Base-by-base conservation (phyloP, 2,888 invertebrate genomes). In the Spilosoma lubricipeda region DNA sequence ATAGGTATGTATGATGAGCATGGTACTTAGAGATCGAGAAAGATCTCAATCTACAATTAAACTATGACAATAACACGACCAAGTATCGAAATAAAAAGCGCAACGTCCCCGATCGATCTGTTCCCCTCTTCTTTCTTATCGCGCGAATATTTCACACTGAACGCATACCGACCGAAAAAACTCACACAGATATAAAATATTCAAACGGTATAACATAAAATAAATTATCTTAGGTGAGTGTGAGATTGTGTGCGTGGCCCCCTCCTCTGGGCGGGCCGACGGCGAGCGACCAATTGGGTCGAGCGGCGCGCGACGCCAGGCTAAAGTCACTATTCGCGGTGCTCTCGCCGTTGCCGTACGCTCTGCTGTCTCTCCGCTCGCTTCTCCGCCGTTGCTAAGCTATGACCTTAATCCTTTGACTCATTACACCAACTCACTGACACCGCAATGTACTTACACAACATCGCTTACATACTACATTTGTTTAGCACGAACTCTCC, bases 171-270 rank as follows among this genome's bases (percentile, higher is more conserved):
- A 93, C 91, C 92, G 93, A 95, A 95, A 95, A 95, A 95, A 95
- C 95, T 94, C 95, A 95, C 95, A 95, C 95, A 95, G 93, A 95
- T 95, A 95, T 95, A 95, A 95, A 95, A 95, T 95, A 95, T 95
- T 95, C 95, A 95, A 95, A 95, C 95, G 94, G 94, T 95, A 94
- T 95, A 95, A 94, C 94, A 95, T 95, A 95, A 95, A 95, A 95
- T 95, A 95, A 95, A 95, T 95, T 95, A 95, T 95, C 95, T 95
- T 95, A 95, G 95, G 94, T 95, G 95, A 92, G 93, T 86, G 89
- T 89, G 90, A 88, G 92, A 85, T 86, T 91, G 95, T 94, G 95
- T 94, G 95, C 88, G 94, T 92, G 84, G 91, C 94, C 93, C 94
- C 94, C 93, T 92, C 94, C 94, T 90, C 90, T 92, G 94, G 95